Evolutionary conservation across 2,113 vertebrate genomes (phyloP).

Genomic region (Chascanopsetta lugubris): DNA sequence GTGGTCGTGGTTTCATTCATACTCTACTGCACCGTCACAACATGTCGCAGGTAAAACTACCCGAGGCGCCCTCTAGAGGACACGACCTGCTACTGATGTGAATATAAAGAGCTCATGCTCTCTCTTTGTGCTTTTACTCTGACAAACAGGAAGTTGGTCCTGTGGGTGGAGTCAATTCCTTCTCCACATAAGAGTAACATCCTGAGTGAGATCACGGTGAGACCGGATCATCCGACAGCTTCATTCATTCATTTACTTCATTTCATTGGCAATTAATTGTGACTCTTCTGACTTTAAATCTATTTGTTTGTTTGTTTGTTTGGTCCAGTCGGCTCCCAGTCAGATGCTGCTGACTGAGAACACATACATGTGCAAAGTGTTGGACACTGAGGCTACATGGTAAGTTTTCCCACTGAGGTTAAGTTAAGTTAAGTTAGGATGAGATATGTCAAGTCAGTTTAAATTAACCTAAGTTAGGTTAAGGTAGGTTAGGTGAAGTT

Average conservation of each 20-base stretch:
- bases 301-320: too few species aligned
- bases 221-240: not conserved
- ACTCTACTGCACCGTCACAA: slow-evolving; percentile 61
- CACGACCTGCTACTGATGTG: too few species aligned
- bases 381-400: slow-evolving; percentile 41
- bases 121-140: not conserved
- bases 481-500: not conserved
- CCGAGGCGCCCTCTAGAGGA: too few species aligned
- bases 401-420: slow-evolving; percentile 33
- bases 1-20: slow-evolving; percentile 41
- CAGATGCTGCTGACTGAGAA: slow-evolving; percentile 26
- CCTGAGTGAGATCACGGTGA: slow-evolving; percentile 68
- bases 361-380: slow-evolving; percentile 36
- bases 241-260: not conserved
- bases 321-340: slow-evolving; percentile 29
- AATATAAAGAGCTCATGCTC: too few species aligned
- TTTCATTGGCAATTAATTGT: not conserved
- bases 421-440: too few species aligned
- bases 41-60: slow-evolving; percentile 75
- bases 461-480: too few species aligned
- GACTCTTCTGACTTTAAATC: too few species aligned
- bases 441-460: too few species aligned
- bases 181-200: slow-evolving; percentile 73
- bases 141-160: slow-evolving; percentile 35
- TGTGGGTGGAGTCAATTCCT: slow-evolving; percentile 69